These are phyloP conservation scores for Mastacembelus armatus DNA, from an alignment of 2,797 vertebrate species.

Conservation along the genomic window DNA sequence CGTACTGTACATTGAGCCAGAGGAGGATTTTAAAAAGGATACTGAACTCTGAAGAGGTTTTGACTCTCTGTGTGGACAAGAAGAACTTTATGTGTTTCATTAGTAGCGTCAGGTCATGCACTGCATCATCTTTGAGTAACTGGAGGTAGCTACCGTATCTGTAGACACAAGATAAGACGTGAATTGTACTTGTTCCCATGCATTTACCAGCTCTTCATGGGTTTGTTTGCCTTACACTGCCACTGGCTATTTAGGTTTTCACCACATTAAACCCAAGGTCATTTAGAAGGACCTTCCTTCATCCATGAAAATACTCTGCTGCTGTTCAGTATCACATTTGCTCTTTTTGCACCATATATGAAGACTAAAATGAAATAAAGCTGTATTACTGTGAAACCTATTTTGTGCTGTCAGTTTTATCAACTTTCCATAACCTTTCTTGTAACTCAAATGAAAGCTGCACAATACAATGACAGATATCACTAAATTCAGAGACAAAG, in stretches of 20 bases:
- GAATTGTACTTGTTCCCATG: neutral
- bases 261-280: too few species aligned
- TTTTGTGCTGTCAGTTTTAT: too few species aligned
- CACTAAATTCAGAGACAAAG: neutral
- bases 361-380: slow-evolving; percentile 8
- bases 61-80: slow-evolving; percentile 84
- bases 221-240: neutral
- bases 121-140: slow-evolving; percentile 83
- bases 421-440: neutral
- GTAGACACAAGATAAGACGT: slow-evolving; percentile 22
- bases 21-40: slow-evolving; percentile 84
- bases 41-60: slow-evolving; percentile 84
- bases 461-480: neutral
- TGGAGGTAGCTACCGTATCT: slow-evolving; percentile 90
- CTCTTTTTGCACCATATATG: neutral
- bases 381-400: neutral
- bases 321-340: neutral
- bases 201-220: neutral
- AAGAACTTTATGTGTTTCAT: slow-evolving; percentile 87
- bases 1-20: neutral
- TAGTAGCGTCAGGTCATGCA: slow-evolving; percentile 82
- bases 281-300: too few species aligned
- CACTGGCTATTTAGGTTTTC: too few species aligned
- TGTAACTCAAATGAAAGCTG: slow-evolving; percentile 2
- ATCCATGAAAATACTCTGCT: neutral